Conservation (phyloP, 1,140 invertebrate genomes). For the Magallana angulata region DNA sequence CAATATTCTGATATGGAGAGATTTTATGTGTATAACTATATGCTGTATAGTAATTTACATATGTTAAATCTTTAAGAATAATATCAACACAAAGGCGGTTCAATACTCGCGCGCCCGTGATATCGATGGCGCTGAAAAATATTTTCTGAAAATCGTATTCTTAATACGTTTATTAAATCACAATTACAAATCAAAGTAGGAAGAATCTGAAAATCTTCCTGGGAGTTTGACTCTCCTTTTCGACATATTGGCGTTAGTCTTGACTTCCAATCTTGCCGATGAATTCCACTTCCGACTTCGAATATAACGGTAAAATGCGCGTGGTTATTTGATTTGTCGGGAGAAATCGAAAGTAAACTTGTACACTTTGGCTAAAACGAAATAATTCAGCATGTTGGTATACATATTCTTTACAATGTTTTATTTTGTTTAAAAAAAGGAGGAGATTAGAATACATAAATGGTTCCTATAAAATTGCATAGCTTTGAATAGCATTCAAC, state of each 20-base stretch:
- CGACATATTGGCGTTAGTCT: background rate
- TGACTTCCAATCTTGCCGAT: too few species aligned
- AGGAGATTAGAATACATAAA: background rate
- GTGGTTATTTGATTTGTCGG: background rate
- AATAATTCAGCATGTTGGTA: background rate
- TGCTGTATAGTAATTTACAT: too few species aligned
- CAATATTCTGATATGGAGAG: too few species aligned
- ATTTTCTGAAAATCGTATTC: too few species aligned
- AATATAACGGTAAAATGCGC: background rate
- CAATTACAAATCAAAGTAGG: background rate
- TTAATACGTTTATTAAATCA: background rate
- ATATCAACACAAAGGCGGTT: too few species aligned
- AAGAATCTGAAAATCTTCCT: background rate
- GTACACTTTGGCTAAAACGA: background rate
- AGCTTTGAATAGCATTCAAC: too few species aligned
- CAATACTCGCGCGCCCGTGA: too few species aligned
- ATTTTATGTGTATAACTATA: too few species aligned
- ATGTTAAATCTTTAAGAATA: too few species aligned
- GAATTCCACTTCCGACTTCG: background rate
- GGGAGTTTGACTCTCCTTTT: conserved; percentile 11
- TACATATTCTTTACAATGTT: background rate
- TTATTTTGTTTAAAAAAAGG: background rate
- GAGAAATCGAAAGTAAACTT: background rate
- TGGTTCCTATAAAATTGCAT: background rate
- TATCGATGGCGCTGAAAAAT: too few species aligned